A percentile compares a stretch with the other conserved stretches of the same genome.
Evolutionary conservation across 2,797 vertebrate species (phyloP).

Genomic region (Mus minutoides): DNA sequence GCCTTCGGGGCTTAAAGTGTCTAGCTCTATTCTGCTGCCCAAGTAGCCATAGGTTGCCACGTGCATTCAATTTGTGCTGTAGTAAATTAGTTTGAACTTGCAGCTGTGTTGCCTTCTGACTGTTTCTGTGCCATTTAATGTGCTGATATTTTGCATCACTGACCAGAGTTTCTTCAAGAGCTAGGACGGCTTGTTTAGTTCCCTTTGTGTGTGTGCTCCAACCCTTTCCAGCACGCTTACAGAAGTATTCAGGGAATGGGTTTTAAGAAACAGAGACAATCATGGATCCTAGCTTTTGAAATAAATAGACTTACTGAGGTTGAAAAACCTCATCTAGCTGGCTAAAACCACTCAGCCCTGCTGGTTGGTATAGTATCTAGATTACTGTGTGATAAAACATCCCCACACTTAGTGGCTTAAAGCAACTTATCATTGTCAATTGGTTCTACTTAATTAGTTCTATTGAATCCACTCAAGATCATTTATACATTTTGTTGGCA

Average conservation of each 20-base stretch:
- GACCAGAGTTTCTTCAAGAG: slow-evolving; percentile 49
- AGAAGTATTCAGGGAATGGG: slow-evolving; percentile 37
- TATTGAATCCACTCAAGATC: slow-evolving; percentile 35
- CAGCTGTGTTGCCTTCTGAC: slow-evolving; percentile 64
- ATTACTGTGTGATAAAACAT: slow-evolving; percentile 40
- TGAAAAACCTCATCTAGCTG: slow-evolving; percentile 56
- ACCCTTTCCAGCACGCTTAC: background rate
- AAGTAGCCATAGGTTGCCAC: slow-evolving; percentile 55
- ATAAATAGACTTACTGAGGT: slow-evolving; percentile 23
- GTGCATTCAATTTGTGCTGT: slow-evolving; percentile 72
- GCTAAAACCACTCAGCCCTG: background rate
- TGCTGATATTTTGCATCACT: slow-evolving; percentile 59
- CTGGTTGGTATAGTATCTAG: slow-evolving; percentile 49
- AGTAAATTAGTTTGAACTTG: slow-evolving; percentile 64
- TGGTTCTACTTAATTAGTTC: slow-evolving; percentile 40
- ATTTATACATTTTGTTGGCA: slow-evolving; percentile 34
- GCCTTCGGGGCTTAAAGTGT: slow-evolving; percentile 65
- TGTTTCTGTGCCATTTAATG: slow-evolving; percentile 52
- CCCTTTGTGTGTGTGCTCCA: slow-evolving; percentile 30
- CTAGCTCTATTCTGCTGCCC: slow-evolving; percentile 48
- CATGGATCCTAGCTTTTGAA: slow-evolving; percentile 48
- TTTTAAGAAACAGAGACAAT: slow-evolving; percentile 50
- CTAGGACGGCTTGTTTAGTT: slow-evolving; percentile 43
- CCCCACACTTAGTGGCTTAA: slow-evolving; percentile 51
- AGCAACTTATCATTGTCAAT: slow-evolving; percentile 45